Conservation (phyloP, 2,113 vertebrate species). For the Tupaia chinensis region DNA sequence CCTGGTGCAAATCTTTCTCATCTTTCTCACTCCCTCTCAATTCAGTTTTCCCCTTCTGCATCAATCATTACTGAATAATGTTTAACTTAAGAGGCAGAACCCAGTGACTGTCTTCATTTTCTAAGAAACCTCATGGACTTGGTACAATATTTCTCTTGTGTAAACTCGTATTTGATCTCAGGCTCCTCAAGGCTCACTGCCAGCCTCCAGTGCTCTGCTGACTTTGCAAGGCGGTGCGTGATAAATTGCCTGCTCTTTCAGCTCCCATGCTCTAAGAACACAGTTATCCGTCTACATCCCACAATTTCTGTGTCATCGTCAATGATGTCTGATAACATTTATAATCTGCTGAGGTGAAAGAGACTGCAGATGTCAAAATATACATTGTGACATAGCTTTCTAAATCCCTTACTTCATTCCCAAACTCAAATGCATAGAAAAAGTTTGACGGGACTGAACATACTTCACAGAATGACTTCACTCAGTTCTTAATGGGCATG, state of each 20-base stretch:
- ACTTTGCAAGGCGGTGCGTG: conserved; percentile 26
- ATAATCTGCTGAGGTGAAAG: conserved; percentile 31
- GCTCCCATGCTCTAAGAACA: background rate
- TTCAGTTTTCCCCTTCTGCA: background rate
- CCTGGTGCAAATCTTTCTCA: background rate
- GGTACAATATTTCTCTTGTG: conserved; percentile 21
- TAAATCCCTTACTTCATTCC: background rate
- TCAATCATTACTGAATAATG: background rate
- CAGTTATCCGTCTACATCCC: background rate
- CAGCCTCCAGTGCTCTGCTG: background rate
- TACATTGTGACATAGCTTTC: background rate
- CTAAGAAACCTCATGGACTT: background rate
- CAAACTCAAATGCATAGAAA: background rate
- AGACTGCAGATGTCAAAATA: conserved; percentile 37
- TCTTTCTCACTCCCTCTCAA: background rate
- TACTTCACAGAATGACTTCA: background rate
- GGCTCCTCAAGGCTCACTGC: background rate
- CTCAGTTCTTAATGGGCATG: background rate
- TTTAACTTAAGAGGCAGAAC: conserved; percentile 19
- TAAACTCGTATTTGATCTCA: conserved; percentile 13
- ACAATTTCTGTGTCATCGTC: conserved; percentile 42
- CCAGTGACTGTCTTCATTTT: conserved; percentile 14
- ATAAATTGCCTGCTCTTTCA: conserved; percentile 22
- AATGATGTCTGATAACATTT: background rate
- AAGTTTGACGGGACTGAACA: background rate